Evolutionary conservation across 92 coral and sea anemone genomes (phyloP).

Genomic region (Paramuricea clavata): DNA sequence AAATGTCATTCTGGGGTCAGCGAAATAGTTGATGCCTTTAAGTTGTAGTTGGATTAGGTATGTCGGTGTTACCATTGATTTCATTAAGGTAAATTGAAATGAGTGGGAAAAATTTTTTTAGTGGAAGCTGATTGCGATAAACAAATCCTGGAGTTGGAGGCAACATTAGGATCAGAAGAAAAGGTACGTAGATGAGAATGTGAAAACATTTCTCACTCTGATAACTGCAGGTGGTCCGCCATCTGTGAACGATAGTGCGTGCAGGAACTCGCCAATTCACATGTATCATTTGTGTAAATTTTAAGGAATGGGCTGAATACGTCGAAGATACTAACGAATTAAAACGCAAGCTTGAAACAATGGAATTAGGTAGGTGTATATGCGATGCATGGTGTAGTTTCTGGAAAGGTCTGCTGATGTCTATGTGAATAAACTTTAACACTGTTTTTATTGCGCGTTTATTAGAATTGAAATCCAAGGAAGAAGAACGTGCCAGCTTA

Average conservation of each 20-base stretch:
- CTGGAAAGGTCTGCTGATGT: neutral
- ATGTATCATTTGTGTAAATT: neutral
- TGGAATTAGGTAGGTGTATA: slow-evolving; percentile 1
- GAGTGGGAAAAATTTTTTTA: too few species aligned
- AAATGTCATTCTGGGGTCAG: too few species aligned
- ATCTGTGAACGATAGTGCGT: neutral
- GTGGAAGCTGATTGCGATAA: slow-evolving; percentile 4
- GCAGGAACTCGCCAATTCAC: neutral
- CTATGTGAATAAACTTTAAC: neutral
- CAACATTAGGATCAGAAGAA: slow-evolving; percentile 15
- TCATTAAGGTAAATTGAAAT: too few species aligned
- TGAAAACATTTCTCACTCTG: neutral
- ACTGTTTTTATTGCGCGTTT: neutral
- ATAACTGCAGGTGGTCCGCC: neutral
- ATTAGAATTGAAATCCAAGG: neutral
- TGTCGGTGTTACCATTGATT: neutral
- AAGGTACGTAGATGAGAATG: neutral
- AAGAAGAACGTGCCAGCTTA: neutral
- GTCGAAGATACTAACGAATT: neutral
- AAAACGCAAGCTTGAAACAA: neutral
- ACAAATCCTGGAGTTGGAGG: slow-evolving; percentile 19
- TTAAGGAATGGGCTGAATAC: slow-evolving; percentile 14
- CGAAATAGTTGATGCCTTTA: too few species aligned
- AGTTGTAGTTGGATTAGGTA: neutral
- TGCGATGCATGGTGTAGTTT: neutral